Conservation (phyloP, 1,140 invertebrate species). For the Arion vulgaris region DNA sequence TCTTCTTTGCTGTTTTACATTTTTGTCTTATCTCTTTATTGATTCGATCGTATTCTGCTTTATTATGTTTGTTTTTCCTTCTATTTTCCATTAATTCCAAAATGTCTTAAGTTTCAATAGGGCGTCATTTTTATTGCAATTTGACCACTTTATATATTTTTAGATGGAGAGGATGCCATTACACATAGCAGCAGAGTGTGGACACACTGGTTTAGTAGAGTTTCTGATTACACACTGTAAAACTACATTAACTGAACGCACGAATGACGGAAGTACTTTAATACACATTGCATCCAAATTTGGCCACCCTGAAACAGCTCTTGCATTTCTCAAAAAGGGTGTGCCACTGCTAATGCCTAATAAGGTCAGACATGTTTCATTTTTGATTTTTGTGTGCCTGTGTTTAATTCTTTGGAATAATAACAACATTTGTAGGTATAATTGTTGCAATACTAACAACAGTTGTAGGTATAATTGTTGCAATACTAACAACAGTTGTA, state of each 20-base stretch:
- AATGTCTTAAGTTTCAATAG: too few species aligned
- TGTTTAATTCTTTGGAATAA: too few species aligned
- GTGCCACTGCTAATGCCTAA: conserved; percentile 99
- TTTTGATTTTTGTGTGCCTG: not conserved
- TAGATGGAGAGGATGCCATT: conserved; percentile 91
- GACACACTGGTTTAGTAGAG: conserved; percentile 95
- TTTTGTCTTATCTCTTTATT: too few species aligned
- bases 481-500: too few species aligned
- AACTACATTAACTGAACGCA: conserved; percentile 80
- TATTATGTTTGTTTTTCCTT: too few species aligned
- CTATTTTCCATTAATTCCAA: too few species aligned
- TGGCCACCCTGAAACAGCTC: conserved; percentile 98
- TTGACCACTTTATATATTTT: conserved; percentile 43
- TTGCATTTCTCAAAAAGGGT: conserved; percentile 98
- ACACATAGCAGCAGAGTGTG: conserved; percentile 97
- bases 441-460: too few species aligned
- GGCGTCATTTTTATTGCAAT: too few species aligned
- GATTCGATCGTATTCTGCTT: too few species aligned
- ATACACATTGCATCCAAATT: conserved; percentile 98
- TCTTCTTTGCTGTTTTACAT: too few species aligned
- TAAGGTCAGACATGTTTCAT: conserved; percentile 76
- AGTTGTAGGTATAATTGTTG: too few species aligned
- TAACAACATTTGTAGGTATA: too few species aligned
- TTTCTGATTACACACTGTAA: conserved; percentile 97
- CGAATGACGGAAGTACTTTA: conserved; percentile 92